Evolutionary conservation across 2,113 vertebrate species (phyloP).

Genomic region (Cyprinodon brontotheroides): DNA sequence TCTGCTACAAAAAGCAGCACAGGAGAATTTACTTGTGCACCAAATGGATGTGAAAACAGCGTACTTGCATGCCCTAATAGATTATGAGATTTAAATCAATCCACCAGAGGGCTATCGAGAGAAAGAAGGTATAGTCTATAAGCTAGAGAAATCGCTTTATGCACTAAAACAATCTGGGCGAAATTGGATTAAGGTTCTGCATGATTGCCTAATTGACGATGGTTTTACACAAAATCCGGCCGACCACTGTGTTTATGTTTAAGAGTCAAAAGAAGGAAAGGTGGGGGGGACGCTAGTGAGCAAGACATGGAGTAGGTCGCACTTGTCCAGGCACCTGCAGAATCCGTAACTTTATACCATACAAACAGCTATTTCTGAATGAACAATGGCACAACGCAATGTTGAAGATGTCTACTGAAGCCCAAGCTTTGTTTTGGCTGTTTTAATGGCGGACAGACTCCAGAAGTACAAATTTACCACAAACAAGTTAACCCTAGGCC

Average conservation of each 20-base stretch:
- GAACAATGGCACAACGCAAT: too few species aligned
- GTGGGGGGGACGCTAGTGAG: not conserved
- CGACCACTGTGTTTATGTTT: not conserved
- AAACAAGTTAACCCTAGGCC: too few species aligned
- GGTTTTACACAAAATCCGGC: not conserved
- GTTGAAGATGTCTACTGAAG: too few species aligned
- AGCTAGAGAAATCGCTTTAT: conserved; percentile 8
- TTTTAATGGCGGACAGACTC: too few species aligned
- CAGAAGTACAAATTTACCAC: too few species aligned
- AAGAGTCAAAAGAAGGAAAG: not conserved
- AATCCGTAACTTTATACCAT: too few species aligned
- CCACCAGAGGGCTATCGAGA: not conserved
- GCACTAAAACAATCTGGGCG: not conserved
- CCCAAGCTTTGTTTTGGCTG: too few species aligned
- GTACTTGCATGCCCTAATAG: not conserved
- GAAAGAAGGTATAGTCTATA: not conserved
- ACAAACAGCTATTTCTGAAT: too few species aligned
- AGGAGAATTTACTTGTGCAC: not conserved
- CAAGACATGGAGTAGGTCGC: too few species aligned
- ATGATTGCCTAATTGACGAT: not conserved
- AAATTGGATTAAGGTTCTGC: not conserved
- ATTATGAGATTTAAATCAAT: not conserved
- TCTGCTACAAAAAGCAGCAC: not conserved
- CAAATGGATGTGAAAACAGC: not conserved
- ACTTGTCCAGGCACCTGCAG: too few species aligned